Evolutionary conservation across 2,113 vertebrate genomes (phyloP).

Genomic region (Diglossa brunneiventris): DNA sequence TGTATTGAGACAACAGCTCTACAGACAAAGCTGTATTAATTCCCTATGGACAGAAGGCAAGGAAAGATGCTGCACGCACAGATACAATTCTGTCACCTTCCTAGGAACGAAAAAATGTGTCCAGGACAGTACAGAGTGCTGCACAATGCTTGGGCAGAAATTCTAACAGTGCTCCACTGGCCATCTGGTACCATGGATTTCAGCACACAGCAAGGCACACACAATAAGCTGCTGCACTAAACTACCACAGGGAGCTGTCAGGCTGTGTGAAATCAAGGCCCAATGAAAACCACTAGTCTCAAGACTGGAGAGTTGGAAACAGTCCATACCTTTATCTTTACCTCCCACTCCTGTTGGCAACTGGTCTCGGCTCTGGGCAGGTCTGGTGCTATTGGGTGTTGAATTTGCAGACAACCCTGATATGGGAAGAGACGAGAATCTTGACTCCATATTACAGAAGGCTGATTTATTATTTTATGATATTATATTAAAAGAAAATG

Average conservation of each 20-base stretch:
- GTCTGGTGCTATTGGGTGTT: background rate
- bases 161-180: background rate
- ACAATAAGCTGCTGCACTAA: too few species aligned
- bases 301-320: background rate
- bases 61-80: background rate
- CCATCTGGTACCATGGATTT: background rate
- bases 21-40: background rate
- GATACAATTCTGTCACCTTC: background rate
- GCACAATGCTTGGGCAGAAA: background rate
- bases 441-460: too few species aligned
- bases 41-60: background rate
- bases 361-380: background rate
- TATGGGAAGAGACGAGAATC: too few species aligned
- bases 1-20: background rate
- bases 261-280: background rate
- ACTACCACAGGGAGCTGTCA: background rate
- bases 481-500: too few species aligned
- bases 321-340: background rate
- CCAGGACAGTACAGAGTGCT: background rate
- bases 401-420: too few species aligned
- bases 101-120: background rate
- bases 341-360: background rate
- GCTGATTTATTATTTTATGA: too few species aligned
- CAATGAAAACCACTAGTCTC: accelerated
- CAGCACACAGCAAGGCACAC: background rate